These are phyloP conservation scores for Catotricha subobsoleta DNA, from an alignment of 2,888 invertebrate species.

Conservation along the genomic window DNA sequence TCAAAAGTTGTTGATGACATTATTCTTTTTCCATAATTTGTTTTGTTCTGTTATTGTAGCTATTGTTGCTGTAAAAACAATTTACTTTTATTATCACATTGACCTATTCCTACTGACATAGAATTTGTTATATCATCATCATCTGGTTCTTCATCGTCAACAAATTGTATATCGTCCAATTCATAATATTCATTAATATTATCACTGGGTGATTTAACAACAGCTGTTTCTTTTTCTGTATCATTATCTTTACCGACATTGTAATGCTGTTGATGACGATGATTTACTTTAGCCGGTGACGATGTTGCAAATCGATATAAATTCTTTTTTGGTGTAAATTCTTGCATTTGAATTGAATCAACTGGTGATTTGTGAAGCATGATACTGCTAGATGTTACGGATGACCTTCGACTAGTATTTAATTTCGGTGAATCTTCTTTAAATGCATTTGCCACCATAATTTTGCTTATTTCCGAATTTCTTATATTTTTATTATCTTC, in stretches of 20 bases:
- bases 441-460: constrained; percentile 7
- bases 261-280: neutral
- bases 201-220: constrained; percentile 44
- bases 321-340: constrained; percentile 13
- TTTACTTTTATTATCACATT: no score
- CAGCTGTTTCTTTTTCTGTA: constrained; percentile 41
- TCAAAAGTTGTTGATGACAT: no score
- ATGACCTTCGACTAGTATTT: constrained; percentile 1
- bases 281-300: constrained; percentile 22
- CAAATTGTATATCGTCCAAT: constrained; percentile 49
- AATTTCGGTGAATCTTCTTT: constrained; percentile 9
- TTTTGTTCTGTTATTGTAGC: no score
- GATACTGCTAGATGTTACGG: neutral
- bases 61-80: no score
- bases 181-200: constrained; percentile 35
- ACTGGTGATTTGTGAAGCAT: neutral
- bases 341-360: constrained; percentile 8
- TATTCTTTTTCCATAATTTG: no score
- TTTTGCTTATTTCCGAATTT: constrained; percentile 1
- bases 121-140: no score
- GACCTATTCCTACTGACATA: no score
- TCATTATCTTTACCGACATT: constrained; percentile 16
- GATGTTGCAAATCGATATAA: constrained; percentile 19
- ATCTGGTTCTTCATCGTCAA: constrained; percentile 35
- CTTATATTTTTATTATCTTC: constrained; percentile 26